phyloP scores from a whole-genome alignment of 2,113 vertebrate genomes.

The Pangasianodon hypophthalmus region DNA sequence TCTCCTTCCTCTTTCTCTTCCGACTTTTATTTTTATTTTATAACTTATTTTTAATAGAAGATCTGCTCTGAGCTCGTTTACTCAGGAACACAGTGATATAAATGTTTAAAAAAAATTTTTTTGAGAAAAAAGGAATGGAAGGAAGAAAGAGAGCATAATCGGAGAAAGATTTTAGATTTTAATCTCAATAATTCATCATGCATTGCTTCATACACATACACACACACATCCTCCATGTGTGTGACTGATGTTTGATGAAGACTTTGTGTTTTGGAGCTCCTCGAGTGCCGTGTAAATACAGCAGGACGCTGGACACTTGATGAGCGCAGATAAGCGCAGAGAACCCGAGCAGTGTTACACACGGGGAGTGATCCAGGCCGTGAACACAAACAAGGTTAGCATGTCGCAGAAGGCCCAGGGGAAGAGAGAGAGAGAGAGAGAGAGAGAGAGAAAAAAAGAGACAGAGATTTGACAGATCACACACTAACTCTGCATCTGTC shows the following conservation, averaged over 20 bases:
- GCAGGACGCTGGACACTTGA: conserved; percentile 35
- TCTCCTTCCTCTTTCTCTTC: conserved; percentile 60
- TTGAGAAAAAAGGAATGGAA: conserved; percentile 65
- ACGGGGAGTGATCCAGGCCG: conserved; percentile 33
- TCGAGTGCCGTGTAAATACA: conserved; percentile 66
- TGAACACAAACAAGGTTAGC: conserved; percentile 67
- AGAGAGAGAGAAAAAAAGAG: neutral
- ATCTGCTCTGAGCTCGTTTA: conserved; percentile 77
- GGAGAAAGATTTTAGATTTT: conserved; percentile 77
- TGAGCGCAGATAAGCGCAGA: conserved; percentile 57
- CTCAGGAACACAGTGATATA: conserved; percentile 79
- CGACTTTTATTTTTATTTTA: conserved; percentile 68
- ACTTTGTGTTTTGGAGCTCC: conserved; percentile 70
- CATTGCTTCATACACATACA: conserved; percentile 61
- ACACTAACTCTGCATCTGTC: conserved; percentile 42
- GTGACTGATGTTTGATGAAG: conserved; percentile 82
- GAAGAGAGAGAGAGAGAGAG: conserved; percentile 38
- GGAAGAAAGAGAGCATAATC: conserved; percentile 75
- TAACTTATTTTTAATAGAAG: conserved; percentile 76
- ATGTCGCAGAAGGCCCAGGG: conserved; percentile 58
- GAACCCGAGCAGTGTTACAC: conserved; percentile 58
- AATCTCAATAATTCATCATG: conserved; percentile 85
- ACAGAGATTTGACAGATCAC: conserved; percentile 48
- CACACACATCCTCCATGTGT: conserved; percentile 53
- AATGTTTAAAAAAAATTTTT: conserved; percentile 80